Evolutionary conservation across 2,113 vertebrate genomes (phyloP).

Genomic region (Actenoides lindsayi): DNA sequence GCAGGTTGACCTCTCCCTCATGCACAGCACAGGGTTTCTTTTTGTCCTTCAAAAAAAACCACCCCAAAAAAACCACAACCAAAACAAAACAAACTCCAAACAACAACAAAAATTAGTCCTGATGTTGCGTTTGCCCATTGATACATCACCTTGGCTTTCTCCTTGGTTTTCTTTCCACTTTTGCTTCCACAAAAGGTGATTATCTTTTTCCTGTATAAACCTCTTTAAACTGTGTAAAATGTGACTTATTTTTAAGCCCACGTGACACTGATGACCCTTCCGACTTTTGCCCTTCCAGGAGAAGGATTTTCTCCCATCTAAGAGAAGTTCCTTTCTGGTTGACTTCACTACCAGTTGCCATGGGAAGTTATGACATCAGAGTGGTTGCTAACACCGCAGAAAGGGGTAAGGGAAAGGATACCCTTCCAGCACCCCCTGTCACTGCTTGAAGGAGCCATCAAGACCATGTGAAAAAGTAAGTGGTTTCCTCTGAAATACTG

Average conservation of each 20-base stretch:
- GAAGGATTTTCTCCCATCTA: not conserved
- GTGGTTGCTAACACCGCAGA: not conserved
- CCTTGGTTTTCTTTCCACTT: not conserved
- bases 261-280: not conserved
- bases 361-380: slow-evolving; percentile 36
- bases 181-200: not conserved
- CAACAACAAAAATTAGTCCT: not conserved
- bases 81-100: too few species aligned
- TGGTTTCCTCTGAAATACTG: not conserved
- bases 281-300: not conserved
- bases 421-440: not conserved
- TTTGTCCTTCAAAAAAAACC: not conserved
- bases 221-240: not conserved
- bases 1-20: not conserved
- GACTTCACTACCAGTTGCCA: not conserved
- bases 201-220: not conserved
- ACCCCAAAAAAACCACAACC: too few species aligned
- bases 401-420: not conserved
- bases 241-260: not conserved
- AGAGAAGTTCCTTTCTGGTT: not conserved
- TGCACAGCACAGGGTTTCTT: not conserved
- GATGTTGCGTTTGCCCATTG: not conserved
- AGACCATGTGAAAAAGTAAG: slow-evolving; percentile 46
- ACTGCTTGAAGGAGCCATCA: not conserved
- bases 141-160: not conserved